Evolutionary conservation across 2,113 vertebrate genomes (phyloP).

Genomic region (Rynchops niger): DNA sequence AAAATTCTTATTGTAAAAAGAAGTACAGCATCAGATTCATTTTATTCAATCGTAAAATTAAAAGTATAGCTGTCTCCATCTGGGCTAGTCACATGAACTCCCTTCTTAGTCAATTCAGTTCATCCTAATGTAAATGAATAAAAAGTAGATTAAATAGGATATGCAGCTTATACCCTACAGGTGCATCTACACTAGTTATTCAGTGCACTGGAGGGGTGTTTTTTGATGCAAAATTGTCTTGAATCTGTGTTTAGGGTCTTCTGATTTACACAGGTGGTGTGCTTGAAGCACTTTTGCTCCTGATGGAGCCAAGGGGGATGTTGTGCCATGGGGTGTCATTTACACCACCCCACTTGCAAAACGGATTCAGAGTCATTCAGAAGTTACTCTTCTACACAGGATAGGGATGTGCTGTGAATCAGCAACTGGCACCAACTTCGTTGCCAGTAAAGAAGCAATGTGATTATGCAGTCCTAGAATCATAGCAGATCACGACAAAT

Average conservation of each 20-base stretch:
- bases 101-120: background rate
- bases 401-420: background rate
- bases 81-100: background rate
- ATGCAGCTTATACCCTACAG: background rate
- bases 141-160: background rate
- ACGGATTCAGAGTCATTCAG: background rate
- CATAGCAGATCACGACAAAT: background rate
- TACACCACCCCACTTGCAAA: background rate
- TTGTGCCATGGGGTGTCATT: background rate
- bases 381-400: background rate
- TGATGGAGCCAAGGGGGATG: background rate
- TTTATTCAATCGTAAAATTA: background rate
- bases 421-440: rapidly evolving
- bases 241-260: background rate
- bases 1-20: slow-evolving; percentile 9
- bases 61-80: background rate
- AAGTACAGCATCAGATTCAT: background rate
- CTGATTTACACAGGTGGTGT: background rate
- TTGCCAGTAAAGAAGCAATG: background rate
- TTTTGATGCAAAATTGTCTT: background rate
- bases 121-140: background rate
- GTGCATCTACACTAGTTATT: background rate
- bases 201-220: background rate
- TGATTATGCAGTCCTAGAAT: background rate
- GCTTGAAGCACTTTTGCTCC: background rate